A percentile compares a stretch with the other conserved stretches of the same genome.
These are phyloP conservation scores for Probaryconus sp. DNA, from an alignment of 1,140 invertebrate species.

Conservation along the genomic window DNA sequence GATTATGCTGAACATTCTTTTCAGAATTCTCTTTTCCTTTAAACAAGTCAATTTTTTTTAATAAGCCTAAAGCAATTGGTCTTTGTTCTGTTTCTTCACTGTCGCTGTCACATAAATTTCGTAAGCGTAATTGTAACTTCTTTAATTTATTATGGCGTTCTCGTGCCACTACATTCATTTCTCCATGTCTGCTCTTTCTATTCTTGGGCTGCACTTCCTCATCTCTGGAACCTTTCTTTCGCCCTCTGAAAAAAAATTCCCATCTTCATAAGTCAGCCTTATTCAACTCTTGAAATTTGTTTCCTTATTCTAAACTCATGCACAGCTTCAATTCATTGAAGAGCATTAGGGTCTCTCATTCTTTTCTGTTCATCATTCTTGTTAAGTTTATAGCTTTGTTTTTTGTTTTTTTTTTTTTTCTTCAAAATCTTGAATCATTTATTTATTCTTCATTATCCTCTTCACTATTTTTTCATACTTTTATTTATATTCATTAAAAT, in stretches of 20 bases:
- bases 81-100: no score
- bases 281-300: constrained; percentile 1
- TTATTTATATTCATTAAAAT: no score
- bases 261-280: constrained; percentile 18
- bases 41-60: no score
- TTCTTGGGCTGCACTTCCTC: not conserved
- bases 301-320: constrained; percentile 9
- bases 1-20: no score
- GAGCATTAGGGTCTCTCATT: no score
- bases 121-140: not conserved
- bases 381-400: constrained; percentile 1
- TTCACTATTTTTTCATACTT: no score
- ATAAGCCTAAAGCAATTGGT: no score
- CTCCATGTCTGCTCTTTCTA: not conserved
- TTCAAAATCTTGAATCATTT: no score
- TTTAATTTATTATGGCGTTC: not conserved
- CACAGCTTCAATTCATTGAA: no score
- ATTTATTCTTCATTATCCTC: no score
- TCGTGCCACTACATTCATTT: not conserved
- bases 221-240: constrained; percentile 8
- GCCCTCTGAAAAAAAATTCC: constrained; percentile 39
- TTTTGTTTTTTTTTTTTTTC: no score
- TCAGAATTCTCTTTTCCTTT: no score
- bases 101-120: not conserved
- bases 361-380: not conserved